Base-by-base conservation (phyloP, 1,140 invertebrate genomes). In the Panulirus ornatus region DNA sequence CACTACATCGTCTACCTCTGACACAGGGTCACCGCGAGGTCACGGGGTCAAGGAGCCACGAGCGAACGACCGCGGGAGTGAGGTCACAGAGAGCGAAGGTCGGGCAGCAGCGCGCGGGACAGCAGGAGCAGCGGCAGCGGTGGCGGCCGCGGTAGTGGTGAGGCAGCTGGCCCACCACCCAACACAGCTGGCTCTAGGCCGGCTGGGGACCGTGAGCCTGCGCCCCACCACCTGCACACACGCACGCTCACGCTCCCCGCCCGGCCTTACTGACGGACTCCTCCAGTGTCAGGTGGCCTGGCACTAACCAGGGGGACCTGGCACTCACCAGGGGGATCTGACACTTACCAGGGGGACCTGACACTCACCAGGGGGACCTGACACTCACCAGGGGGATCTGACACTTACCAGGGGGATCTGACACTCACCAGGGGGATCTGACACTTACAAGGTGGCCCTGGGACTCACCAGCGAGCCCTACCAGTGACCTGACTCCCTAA, bases 121-220 rank as follows among this genome's bases (percentile, higher is more conserved):
- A 38, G 82, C 63, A 70, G 66, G 34, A 40, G 85, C 85, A 54
- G 85, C 85, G 38, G 85, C 76, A 54, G 76, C 73, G 85, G 85
- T 58, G 85, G 54, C 75, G 54, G 85, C 73, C 85, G 76, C 85
- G 38, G 75, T 63, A 87, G 70, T 87, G 85, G 63, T 40, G 73
- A 19, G 34, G 75, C 73, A 63, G 76, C 85, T 66, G 54, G 34
- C 44, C 19, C 51, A 9, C 30, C 27, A 19, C 54, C 34, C 66
- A 11, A 19, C 42, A 11, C n/a, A 27, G n/a, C 58, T 30, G n/a
- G 5, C n/a, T 11, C 54, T 38, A 42, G 40, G n/a, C n/a, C n/a
- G n/a, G n/a, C n/a, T n/a, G n/a, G n/a, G n/a, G n/a, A n/a, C n/a
- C 51, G 27, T 47, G 81, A 38, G 81, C 81, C 81, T 83, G 81